Evolutionary conservation across 2,113 vertebrate species (phyloP), one percentile per base, ranked within the genome.

Genomic region (Odocoileus virginianus): DNA sequence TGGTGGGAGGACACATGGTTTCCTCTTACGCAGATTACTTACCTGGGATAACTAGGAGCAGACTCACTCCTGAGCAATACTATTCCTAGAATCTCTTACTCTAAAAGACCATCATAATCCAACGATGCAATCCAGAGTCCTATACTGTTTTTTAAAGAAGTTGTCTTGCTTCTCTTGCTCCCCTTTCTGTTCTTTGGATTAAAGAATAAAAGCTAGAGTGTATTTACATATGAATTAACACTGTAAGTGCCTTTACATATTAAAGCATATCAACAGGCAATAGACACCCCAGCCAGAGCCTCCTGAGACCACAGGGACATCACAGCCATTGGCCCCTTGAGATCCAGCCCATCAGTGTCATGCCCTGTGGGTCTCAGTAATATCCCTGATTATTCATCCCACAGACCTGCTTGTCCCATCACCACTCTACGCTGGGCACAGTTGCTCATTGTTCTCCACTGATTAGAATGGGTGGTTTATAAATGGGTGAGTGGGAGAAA

Each of bases 401-500:
- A 97, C 58, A 97, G 78, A 84, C 71, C 78, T 54, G 60, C 33
- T 89, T 95, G 61, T 93, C 94, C 82, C 96, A 89, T 96, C 67
- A 45, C 43, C 45, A 55, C 88, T 55, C 47, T 58, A 40, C 67
- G 10, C 82, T 4, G 74, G 45, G 55, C 82, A 94, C 67, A 89
- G 87, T 93, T 95, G 89, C 52, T 97, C 71, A 87, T 97, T 96
- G 85, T 89, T 95, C 86, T 92, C 82, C 61, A 36, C 95, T 97
- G 96, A 98, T 97, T 98, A 97, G 85, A 96, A 95, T 96, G 36
- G 52, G 85, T 61, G 93, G 95, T 96, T 97, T 98, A 97, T 97
- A 89, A 95, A 89, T 30, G 78, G 91, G 86, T 36, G 82, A 93
- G 60, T 55, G 81, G 93, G 97, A 96, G 95, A 89, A 94, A 97